Conservation (phyloP, 2,113 vertebrate genomes). For the Scartelaos histophorus region DNA sequence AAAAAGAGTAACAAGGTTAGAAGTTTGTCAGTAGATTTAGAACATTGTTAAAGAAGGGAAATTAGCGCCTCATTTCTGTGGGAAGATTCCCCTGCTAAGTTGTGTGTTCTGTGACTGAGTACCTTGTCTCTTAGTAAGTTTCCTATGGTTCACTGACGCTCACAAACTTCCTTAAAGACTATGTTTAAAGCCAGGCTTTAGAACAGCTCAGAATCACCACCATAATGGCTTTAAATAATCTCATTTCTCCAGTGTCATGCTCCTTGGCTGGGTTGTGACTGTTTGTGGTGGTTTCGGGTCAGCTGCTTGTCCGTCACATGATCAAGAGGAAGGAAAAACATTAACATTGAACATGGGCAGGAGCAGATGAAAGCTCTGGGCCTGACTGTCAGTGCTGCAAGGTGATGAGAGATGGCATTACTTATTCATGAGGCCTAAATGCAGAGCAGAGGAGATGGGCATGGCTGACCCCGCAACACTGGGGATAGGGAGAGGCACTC, state of each 20-base stretch:
- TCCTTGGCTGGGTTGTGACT: constrained; percentile 48
- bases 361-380: constrained; percentile 75
- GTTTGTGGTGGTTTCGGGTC: constrained; percentile 72
- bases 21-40: too few relatives aligned
- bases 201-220: constrained; percentile 50
- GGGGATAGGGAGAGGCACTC: constrained; percentile 45
- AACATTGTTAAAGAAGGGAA: too few relatives aligned
- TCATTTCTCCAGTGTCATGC: constrained; percentile 52
- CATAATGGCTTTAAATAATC: constrained; percentile 47
- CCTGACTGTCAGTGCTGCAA: constrained; percentile 72
- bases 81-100: neutral
- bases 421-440: constrained; percentile 78
- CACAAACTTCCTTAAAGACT: constrained; percentile 25
- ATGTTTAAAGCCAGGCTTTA: neutral
- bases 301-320: constrained; percentile 77
- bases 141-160: neutral
- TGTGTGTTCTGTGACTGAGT: neutral
- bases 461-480: constrained; percentile 67
- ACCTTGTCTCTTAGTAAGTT: neutral
- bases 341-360: constrained; percentile 74
- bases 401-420: constrained; percentile 72
- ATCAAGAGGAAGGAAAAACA: constrained; percentile 73
- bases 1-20: too few relatives aligned
- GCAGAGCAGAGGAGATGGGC: constrained; percentile 71
- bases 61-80: neutral